phyloP scores from a whole-genome alignment of 2,888 invertebrate species.

The Leptogaster cylindrica region DNA sequence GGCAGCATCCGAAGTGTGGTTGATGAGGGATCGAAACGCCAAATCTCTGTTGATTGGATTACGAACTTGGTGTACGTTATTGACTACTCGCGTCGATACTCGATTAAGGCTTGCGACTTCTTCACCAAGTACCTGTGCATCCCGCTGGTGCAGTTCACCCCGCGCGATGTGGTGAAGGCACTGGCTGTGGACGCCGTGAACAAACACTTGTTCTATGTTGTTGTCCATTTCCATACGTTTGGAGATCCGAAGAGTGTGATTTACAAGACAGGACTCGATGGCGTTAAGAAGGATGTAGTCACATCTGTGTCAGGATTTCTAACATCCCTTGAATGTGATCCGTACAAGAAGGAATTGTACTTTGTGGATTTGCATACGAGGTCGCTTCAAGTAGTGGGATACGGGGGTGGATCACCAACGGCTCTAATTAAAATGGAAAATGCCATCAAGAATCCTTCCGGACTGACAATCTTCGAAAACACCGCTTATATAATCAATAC shows the following conservation, averaged over 20 bases:
- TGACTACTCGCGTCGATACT: constrained; percentile 60
- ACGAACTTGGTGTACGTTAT: constrained; percentile 75
- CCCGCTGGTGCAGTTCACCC: constrained; percentile 64
- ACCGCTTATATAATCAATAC: constrained; percentile 74
- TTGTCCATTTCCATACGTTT: constrained; percentile 61
- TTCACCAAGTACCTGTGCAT: constrained; percentile 64
- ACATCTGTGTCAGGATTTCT: constrained; percentile 57
- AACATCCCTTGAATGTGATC: constrained; percentile 63
- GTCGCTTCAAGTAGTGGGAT: constrained; percentile 64
- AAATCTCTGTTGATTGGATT: constrained; percentile 77
- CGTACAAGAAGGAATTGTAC: constrained; percentile 71
- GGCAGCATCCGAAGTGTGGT: constrained; percentile 57
- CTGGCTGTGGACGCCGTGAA: constrained; percentile 71
- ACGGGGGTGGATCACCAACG: constrained; percentile 63
- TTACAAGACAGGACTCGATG: constrained; percentile 66
- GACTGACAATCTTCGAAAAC: constrained; percentile 76
- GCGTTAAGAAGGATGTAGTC: constrained; percentile 62
- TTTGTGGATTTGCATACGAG: constrained; percentile 73
- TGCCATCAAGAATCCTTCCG: constrained; percentile 66
- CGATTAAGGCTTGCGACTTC: constrained; percentile 67
- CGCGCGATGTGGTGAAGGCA: constrained; percentile 65
- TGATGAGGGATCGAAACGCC: constrained; percentile 63
- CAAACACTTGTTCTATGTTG: constrained; percentile 67
- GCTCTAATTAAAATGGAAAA: constrained; percentile 62
- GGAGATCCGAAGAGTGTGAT: constrained; percentile 63